Evolutionary conservation across 2,888 invertebrate genomes (phyloP).

Genomic region (Lithophane ornitopus): DNA sequence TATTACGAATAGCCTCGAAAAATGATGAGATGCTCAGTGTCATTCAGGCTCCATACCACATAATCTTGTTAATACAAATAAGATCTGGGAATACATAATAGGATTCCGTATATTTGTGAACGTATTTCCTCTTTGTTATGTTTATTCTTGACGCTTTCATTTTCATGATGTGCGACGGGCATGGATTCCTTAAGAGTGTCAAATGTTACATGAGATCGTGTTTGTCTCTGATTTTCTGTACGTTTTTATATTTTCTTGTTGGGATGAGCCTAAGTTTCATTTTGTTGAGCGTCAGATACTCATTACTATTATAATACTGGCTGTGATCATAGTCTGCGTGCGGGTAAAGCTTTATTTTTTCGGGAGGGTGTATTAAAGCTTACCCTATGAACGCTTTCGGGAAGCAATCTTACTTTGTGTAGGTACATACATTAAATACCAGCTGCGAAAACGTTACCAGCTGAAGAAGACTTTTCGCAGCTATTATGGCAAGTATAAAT

Average conservation of each 20-base stretch:
- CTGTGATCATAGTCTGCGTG: neutral
- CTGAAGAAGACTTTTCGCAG: neutral
- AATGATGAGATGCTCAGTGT: conserved; percentile 61
- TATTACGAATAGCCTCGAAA: conserved; percentile 60
- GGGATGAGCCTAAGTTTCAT: neutral
- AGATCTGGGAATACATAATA: conserved; percentile 68
- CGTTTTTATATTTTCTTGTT: conserved; percentile 25
- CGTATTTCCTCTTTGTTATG: conserved; percentile 60
- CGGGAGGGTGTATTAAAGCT: neutral
- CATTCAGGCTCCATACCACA: conserved; percentile 61
- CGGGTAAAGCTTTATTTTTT: neutral
- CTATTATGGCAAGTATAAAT: neutral
- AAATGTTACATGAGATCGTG: conserved; percentile 40
- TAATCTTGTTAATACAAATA: conserved; percentile 71
- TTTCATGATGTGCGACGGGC: conserved; percentile 50
- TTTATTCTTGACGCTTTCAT: conserved; percentile 59
- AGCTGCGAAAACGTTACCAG: neutral
- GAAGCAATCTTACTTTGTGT: conserved; percentile 9
- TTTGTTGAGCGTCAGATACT: neutral
- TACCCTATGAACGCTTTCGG: neutral
- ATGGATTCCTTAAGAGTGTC: conserved; percentile 46
- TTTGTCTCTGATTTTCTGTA: conserved; percentile 17
- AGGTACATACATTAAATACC: neutral
- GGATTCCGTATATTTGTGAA: conserved; percentile 58
- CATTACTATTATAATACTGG: neutral